phyloP scores from a whole-genome alignment of 2,888 invertebrate species.

The Charanyca ferruginea region DNA sequence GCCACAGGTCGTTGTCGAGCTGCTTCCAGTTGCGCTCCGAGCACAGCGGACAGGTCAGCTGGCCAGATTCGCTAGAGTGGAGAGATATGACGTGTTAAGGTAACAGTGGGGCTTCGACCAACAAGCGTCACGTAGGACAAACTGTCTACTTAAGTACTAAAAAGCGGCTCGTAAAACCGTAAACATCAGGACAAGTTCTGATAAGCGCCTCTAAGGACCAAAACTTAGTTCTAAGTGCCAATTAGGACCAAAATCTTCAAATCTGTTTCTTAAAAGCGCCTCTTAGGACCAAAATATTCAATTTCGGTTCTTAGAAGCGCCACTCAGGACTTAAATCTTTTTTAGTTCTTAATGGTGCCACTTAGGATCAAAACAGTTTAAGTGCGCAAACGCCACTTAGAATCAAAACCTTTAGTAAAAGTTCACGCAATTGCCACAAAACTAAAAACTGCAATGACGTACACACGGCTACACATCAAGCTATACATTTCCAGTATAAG shows the following conservation, averaged over 20 bases:
- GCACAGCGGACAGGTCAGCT: constrained; percentile 96
- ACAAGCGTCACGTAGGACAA: neutral
- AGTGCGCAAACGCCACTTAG: too few species aligned
- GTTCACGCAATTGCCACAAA: too few species aligned
- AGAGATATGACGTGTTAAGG: constrained; percentile 1
- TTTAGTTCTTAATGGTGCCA: too few species aligned
- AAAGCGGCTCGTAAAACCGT: neutral
- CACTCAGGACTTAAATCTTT: neutral
- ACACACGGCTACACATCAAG: too few species aligned
- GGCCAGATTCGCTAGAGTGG: constrained; percentile 93
- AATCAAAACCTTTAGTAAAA: too few species aligned
- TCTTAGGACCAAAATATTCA: neutral
- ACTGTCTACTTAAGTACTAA: neutral
- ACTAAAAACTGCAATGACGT: too few species aligned
- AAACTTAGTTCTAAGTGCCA: too few species aligned
- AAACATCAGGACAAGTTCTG: neutral
- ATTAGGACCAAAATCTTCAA: neutral
- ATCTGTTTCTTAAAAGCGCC: too few species aligned
- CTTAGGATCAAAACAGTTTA: too few species aligned
- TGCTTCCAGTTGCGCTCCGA: constrained; percentile 97
- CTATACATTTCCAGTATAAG: too few species aligned
- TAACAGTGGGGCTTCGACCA: neutral
- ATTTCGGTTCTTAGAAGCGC: neutral
- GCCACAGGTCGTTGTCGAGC: constrained; percentile 97
- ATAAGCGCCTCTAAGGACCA: neutral